Percentiles rank a stretch among this genome's conserved stretches.
These are phyloP conservation scores for Protophormia terraenovae DNA, from an alignment of 2,888 invertebrate genomes.

Conservation along the genomic window DNA sequence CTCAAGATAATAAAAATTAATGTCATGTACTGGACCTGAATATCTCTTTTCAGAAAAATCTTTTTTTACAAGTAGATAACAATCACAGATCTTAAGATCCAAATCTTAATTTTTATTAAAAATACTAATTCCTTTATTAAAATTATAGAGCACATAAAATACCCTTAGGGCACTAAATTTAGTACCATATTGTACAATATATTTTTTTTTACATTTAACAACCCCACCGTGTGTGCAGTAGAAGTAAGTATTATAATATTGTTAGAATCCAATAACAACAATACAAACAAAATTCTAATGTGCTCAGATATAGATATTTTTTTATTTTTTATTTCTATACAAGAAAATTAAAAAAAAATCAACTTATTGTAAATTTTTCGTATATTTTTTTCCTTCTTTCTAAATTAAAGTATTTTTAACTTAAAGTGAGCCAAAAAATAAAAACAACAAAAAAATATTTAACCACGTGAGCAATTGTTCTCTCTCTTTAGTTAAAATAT, in stretches of 20 bases:
- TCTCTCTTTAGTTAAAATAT: conserved; percentile 18
- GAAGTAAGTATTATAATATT: conserved; percentile 3
- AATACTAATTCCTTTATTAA: too few relatives aligned
- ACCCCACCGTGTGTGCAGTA: background rate
- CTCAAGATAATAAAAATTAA: too few relatives aligned
- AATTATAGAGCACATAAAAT: background rate
- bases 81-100: too few relatives aligned
- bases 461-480: conserved; percentile 63
- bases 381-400: conserved; percentile 14
- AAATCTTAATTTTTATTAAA: too few relatives aligned
- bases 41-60: too few relatives aligned
- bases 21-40: too few relatives aligned
- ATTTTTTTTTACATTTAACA: background rate
- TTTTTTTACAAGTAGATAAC: too few relatives aligned
- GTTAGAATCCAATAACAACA: conserved; percentile 19
- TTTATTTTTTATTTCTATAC: conserved; percentile 15
- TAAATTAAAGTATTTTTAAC: conserved; percentile 64
- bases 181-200: background rate
- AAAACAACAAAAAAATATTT: conserved; percentile 21
- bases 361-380: conserved; percentile 26
- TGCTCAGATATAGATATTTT: conserved; percentile 15
- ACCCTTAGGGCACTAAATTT: background rate
- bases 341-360: background rate
- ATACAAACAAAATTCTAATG: conserved; percentile 23
- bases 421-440: conserved; percentile 42